Conservation (phyloP, 2,797 vertebrate genomes). For the Orestias chungarensis region DNA sequence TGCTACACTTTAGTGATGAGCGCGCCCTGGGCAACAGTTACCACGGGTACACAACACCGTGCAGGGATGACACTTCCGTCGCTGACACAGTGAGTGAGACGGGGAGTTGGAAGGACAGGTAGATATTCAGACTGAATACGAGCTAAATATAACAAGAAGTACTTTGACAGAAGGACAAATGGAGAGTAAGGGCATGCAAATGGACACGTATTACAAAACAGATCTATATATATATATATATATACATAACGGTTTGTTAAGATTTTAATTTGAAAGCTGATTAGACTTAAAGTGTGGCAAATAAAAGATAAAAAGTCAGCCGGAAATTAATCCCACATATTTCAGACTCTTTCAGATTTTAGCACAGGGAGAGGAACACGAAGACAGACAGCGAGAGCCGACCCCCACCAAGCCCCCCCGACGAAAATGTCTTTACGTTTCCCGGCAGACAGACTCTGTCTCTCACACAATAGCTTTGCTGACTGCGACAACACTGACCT, state of each 20-base stretch:
- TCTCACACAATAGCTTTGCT: slow-evolving; percentile 58
- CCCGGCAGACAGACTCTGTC: slow-evolving; percentile 58
- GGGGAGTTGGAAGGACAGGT: slow-evolving; percentile 49
- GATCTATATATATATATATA: too few species aligned
- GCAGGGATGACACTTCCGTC: slow-evolving; percentile 59
- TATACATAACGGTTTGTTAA: slow-evolving; percentile 23
- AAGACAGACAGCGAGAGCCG: slow-evolving; percentile 35
- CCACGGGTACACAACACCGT: slow-evolving; percentile 58
- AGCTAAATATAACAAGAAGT: slow-evolving; percentile 37
- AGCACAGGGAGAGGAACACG: slow-evolving; percentile 40
- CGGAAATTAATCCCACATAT: slow-evolving; percentile 44
- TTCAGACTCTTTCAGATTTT: slow-evolving; percentile 33
- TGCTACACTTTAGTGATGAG: slow-evolving; percentile 64
- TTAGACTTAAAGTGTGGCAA: slow-evolving; percentile 31
- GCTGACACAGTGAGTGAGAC: slow-evolving; percentile 31
- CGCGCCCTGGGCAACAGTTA: slow-evolving; percentile 61
- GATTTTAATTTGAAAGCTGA: slow-evolving; percentile 37
- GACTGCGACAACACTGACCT: slow-evolving; percentile 72
- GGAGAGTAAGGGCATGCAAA: slow-evolving; percentile 25
- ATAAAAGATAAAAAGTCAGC: slow-evolving; percentile 37
- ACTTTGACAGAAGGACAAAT: slow-evolving; percentile 54
- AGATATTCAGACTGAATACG: slow-evolving; percentile 32
- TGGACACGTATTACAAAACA: slow-evolving; percentile 15
- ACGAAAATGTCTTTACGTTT: slow-evolving; percentile 66
- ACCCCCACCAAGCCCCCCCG: slow-evolving; percentile 30